Conservation (phyloP, 2,797 vertebrate species). For the Denticeps clupeoides region DNA sequence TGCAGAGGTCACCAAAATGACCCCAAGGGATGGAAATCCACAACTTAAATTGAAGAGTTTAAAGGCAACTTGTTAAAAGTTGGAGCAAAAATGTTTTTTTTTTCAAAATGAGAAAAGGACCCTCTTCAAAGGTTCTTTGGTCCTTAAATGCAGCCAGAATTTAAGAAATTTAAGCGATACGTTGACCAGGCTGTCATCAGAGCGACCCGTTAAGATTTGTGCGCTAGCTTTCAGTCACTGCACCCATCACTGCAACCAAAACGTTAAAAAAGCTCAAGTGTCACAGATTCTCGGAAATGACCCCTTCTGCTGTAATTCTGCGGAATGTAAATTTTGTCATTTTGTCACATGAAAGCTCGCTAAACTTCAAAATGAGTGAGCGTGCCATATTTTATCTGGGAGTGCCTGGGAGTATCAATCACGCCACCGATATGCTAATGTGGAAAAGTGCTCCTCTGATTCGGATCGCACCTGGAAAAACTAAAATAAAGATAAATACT, state of each 20-base stretch:
- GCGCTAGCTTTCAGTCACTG: too few species aligned
- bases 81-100: neutral
- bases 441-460: neutral
- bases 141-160: too few species aligned
- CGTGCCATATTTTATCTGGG: conserved; percentile 21
- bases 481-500: neutral
- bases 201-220: too few species aligned
- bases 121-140: neutral
- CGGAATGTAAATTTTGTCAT: conserved; percentile 25
- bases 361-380: conserved; percentile 28
- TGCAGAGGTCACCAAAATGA: conserved; percentile 3
- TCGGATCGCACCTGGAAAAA: neutral
- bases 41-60: neutral
- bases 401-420: conserved; percentile 27
- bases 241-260: too few species aligned
- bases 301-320: conserved; percentile 19
- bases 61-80: neutral
- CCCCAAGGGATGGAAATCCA: conserved; percentile 1
- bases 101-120: neutral
- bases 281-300: conserved; percentile 17
- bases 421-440: conserved; percentile 16
- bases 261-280: conserved; percentile 2
- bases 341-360: conserved; percentile 31
- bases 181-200: too few species aligned
- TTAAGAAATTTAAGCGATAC: too few species aligned